Evolutionary conservation across 2,888 invertebrate species (phyloP), one percentile per base, ranked within the genome.

Genomic region (Rhodophaea formosa): DNA sequence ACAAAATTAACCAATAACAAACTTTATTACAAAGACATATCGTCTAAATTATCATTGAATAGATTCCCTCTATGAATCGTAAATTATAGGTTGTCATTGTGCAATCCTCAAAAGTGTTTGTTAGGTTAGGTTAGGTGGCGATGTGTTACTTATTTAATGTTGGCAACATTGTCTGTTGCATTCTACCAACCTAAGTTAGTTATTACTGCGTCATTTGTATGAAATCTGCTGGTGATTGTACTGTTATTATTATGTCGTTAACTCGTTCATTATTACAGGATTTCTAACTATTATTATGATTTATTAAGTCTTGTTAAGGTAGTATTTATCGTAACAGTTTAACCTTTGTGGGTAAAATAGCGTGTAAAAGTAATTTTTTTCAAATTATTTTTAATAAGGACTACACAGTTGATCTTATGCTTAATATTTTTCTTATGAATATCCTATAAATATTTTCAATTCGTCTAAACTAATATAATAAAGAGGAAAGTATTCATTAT

Each of bases 141-240:
- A 55, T 35, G 46, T 46, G 54, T 45, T 32, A 45, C 15, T 55
- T 45, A 10, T 44, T 55, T 55, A 3, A 46, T 32, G 54, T 35
- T 45, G 54, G 54, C 45, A 55, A 55, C 54, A 55, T 35, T 55
- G 54, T 55, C 23, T 39, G 23, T 54, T 45, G 44, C 54, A 44
- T 29, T 45, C 51, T 55, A 55, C 54, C 54, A 55, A 45, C 32
- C 30, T 35, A 32, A 51, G 51, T 35, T 51, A 35, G 35, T 35
- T 51, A 51, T 51, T 51, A 51, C 17, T 35, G 35, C 35, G 51
- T 51, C 51, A 51, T 35, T 51, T 51, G 51, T 51, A 39, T 51
- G 35, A 35, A 51, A 51, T 51, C 35, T 35, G 51, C 17, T 35
- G 51, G 35, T n/a, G 35, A 51, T 17, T 35, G 51, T 35, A 51